phyloP scores from a whole-genome alignment of 2,113 vertebrate species.

The Upupa epops region DNA sequence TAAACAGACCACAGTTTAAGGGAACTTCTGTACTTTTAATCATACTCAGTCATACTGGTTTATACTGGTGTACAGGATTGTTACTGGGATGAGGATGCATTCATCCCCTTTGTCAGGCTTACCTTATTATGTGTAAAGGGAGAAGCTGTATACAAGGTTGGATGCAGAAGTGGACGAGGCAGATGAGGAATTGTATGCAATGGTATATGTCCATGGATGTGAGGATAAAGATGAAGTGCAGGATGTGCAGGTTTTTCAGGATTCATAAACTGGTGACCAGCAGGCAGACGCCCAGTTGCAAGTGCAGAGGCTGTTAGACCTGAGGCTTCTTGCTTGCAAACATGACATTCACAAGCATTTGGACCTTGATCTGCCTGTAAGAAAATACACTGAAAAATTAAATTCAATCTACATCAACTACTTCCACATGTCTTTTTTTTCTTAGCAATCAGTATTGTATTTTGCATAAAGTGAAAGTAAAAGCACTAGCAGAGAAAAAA shows the following conservation, averaged over 20 bases:
- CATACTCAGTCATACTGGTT: neutral
- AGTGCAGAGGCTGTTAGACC: slow-evolving; percentile 80
- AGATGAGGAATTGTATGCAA: slow-evolving; percentile 90
- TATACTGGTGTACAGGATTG: neutral
- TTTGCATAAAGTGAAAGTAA: neutral
- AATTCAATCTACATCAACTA: neutral
- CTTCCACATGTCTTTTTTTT: neutral
- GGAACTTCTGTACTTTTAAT: neutral
- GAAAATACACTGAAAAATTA: neutral
- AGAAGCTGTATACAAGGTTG: slow-evolving; percentile 91
- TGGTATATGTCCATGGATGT: slow-evolving; percentile 96
- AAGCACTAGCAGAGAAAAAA: neutral
- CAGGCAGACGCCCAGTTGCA: slow-evolving; percentile 82
- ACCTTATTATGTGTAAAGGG: slow-evolving; percentile 96
- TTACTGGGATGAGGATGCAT: neutral
- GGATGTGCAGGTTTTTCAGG: slow-evolving; percentile 92
- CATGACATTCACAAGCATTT: slow-evolving; percentile 93
- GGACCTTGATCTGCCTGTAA: slow-evolving; percentile 83
- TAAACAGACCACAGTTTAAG: neutral
- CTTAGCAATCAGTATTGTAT: neutral
- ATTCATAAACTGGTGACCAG: slow-evolving; percentile 89
- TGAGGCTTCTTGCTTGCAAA: slow-evolving; percentile 91
- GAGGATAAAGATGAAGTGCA: slow-evolving; percentile 95
- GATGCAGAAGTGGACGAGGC: slow-evolving; percentile 90
- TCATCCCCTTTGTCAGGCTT: slow-evolving; percentile 27